A percentile compares a stretch with the other conserved stretches of the same genome.
These are phyloP conservation scores for Lithosia quadra DNA, from an alignment of 2,888 invertebrate species.

Conservation along the genomic window DNA sequence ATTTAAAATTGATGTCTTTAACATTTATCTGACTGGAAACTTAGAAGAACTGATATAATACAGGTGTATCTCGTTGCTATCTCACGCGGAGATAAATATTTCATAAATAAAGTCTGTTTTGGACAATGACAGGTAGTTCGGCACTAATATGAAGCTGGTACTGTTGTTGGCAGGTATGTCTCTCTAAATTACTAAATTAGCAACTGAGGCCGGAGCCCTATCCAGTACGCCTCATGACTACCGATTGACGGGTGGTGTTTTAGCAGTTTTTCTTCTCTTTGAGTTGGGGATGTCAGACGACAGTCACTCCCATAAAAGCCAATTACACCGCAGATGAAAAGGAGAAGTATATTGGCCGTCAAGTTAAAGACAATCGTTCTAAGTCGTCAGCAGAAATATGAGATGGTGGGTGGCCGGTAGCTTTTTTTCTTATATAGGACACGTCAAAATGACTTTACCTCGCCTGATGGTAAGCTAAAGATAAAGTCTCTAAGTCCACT, in stretches of 20 bases:
- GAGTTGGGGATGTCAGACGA: too few relatives aligned
- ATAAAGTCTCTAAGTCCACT: too few relatives aligned
- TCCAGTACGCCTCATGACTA: too few relatives aligned
- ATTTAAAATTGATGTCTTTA: conserved; percentile 28
- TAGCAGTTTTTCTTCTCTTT: too few relatives aligned
- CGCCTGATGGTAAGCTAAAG: too few relatives aligned
- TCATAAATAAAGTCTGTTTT: conserved; percentile 20
- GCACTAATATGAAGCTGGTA: conserved; percentile 69
- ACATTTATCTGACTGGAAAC: conserved; percentile 39
- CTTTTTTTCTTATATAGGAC: too few relatives aligned
- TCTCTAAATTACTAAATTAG: neutral
- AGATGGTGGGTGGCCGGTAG: too few relatives aligned
- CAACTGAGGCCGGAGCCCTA: neutral
- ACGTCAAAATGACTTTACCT: too few relatives aligned
- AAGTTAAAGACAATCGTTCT: too few relatives aligned
- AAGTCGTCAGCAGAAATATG: too few relatives aligned
- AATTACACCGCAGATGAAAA: neutral
- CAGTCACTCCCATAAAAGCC: neutral
- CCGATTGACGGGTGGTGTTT: too few relatives aligned
- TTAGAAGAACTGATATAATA: conserved; percentile 22
- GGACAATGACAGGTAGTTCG: neutral
- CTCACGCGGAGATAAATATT: conserved; percentile 44
- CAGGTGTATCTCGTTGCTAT: conserved; percentile 22
- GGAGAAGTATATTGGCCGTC: neutral
- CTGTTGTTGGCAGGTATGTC: conserved; percentile 70